These are phyloP conservation scores for Psammodynastes pulverulentus DNA, from an alignment of 2,113 vertebrate species.

Conservation along the genomic window DNA sequence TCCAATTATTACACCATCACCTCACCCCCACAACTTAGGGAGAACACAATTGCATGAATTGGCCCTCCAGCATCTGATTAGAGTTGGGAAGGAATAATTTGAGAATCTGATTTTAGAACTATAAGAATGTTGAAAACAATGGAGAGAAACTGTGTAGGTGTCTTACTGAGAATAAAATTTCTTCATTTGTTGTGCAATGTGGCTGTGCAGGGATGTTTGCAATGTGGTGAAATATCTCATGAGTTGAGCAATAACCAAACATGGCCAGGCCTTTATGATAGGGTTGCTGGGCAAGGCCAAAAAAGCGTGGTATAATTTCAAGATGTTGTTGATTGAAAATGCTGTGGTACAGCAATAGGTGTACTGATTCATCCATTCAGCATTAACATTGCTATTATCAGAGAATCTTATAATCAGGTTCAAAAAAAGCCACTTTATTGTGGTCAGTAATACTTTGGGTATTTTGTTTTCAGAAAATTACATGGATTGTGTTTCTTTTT, in stretches of 20 bases:
- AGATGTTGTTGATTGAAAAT: slow-evolving; percentile 19
- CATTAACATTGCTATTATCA: slow-evolving; percentile 35
- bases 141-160: slow-evolving; percentile 51
- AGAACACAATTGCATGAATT: background rate
- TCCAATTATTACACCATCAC: background rate
- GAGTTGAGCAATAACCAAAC: slow-evolving; percentile 60
- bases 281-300: slow-evolving; percentile 53
- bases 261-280: slow-evolving; percentile 61
- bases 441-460: background rate
- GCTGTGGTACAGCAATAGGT: background rate
- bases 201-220: slow-evolving; percentile 57
- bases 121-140: slow-evolving; percentile 13
- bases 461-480: background rate
- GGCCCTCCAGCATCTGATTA: slow-evolving; percentile 8
- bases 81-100: slow-evolving; percentile 19
- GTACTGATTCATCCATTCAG: slow-evolving; percentile 44
- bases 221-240: slow-evolving; percentile 51
- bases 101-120: slow-evolving; percentile 29
- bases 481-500: background rate
- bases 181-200: slow-evolving; percentile 67
- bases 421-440: background rate
- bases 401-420: slow-evolving; percentile 25
- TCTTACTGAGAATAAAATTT: slow-evolving; percentile 58
- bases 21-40: background rate
- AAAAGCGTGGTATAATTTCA: slow-evolving; percentile 55